Base-by-base conservation (phyloP, 2,113 vertebrate genomes). In the Saccopteryx bilineata region DNA sequence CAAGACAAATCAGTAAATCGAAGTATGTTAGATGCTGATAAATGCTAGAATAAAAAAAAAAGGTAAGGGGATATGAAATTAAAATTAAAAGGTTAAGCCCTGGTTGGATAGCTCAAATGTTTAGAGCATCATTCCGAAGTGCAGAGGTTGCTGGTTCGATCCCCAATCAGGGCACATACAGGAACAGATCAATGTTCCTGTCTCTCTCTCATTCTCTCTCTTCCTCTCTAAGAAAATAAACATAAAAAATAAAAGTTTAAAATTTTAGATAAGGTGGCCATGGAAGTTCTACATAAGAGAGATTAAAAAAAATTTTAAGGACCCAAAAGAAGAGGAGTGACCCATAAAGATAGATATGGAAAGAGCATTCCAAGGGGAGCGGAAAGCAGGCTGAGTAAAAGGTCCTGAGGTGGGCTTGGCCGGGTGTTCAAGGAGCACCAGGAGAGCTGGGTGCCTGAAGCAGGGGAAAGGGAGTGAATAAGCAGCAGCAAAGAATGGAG, bases 201-300 rank as follows among this genome's bases (percentile, higher is more conserved):
- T 39, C 39, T 39, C 39, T 39, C 39, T 39, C 39, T 39, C 39
- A 39, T 3, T 39, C 39, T 39, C 39, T 39, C 39, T 3, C 39
- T 39, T 39, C 39, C 39, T 39, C 39, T 39, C 39, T 39, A 39
- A 39, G 39, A 39, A 39, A 39, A 39, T 39, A 39, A 39, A 39
- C 39, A 39, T 39, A 39, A 58, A 58, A 79, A 79, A 7, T 17
- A 52, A 90, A 65, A 65, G 6, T 7, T 69, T 80, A 58, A 79
- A 85, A 72, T 69, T 95, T 72, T 92, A 28, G 56, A 58, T 83
- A 84, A 71, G 24, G 26, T 82, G 52, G 18, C 21, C 10, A 66
- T 2, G 79, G 21, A 71, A 28, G 24, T 9, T 54, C 24, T 76
- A 93, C 95, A 54, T 60, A 82, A 91, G 6, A 52, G 15, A 8